phyloP scores from a whole-genome alignment of 1,140 invertebrate species.

The Vanessa tameamea region DNA sequence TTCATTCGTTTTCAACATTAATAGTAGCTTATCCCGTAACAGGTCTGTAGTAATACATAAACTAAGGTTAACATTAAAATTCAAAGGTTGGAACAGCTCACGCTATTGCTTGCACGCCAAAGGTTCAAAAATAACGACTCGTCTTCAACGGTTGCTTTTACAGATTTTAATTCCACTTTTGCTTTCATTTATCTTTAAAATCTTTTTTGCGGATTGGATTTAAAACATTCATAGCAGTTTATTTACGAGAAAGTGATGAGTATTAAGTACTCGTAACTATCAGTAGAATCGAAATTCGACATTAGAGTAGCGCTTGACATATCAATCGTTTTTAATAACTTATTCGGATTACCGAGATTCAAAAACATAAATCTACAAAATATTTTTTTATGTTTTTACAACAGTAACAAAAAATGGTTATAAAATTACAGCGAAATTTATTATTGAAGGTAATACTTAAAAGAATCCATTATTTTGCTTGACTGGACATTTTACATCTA shows the following conservation, averaged over 20 bases:
- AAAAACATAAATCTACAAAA: neutral
- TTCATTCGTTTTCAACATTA: too few species aligned
- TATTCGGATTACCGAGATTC: neutral
- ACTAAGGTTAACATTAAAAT: slow-evolving; percentile 50
- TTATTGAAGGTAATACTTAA: too few species aligned
- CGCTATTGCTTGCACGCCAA: slow-evolving; percentile 44
- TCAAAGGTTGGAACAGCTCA: slow-evolving; percentile 52
- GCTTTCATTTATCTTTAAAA: slow-evolving; percentile 19
- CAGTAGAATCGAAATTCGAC: too few species aligned
- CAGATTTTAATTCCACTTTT: slow-evolving; percentile 34
- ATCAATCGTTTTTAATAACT: neutral
- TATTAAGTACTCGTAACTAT: too few species aligned
- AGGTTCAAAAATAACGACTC: slow-evolving; percentile 30
- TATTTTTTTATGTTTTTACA: neutral
- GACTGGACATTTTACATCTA: neutral
- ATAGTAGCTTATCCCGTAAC: neutral
- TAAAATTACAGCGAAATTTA: too few species aligned
- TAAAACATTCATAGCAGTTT: too few species aligned
- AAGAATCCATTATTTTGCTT: neutral
- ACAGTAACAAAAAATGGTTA: neutral
- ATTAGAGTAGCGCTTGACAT: neutral
- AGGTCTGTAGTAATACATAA: neutral
- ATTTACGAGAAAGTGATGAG: too few species aligned
- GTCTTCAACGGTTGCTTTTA: slow-evolving; percentile 6
- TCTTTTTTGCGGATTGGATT: neutral